Evolutionary conservation across 2,797 vertebrate species (phyloP).

Genomic region (Sebastes hopkinsi): DNA sequence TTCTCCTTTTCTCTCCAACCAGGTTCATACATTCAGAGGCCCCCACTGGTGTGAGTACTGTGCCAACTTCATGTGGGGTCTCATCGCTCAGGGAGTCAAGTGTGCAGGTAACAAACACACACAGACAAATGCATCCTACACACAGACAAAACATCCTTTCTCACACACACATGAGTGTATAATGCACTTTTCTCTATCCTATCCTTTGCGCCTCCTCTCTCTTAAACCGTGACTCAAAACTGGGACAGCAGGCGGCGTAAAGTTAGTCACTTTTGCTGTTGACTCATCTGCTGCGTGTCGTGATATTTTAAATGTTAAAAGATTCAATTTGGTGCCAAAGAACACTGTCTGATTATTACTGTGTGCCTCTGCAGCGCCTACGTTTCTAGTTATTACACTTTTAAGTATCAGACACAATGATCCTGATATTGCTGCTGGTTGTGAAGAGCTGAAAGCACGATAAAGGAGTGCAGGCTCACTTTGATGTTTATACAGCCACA

Average conservation of each 20-base stretch:
- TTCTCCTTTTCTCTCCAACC: not conserved
- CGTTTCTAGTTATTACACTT: not conserved
- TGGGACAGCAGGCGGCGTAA: conserved; percentile 16
- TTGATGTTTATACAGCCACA: not conserved
- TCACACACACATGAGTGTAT: not conserved
- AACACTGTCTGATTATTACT: conserved; percentile 30
- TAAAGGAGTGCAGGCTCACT: not conserved
- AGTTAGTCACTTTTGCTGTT: conserved; percentile 47
- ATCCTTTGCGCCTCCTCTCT: not conserved
- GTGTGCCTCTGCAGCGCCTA: conserved; percentile 16
- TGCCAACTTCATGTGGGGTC: conserved; percentile 98
- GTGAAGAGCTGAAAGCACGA: not conserved
- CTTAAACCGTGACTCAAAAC: conserved; percentile 31
- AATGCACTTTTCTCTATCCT: not conserved
- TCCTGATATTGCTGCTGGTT: not conserved
- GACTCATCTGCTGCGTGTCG: conserved; percentile 50
- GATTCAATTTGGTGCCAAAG: conserved; percentile 34
- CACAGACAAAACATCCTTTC: not conserved
- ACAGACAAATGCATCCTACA: not conserved
- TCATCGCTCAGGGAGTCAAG: conserved; percentile 96
- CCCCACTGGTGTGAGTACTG: conserved; percentile 98
- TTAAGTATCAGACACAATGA: not conserved
- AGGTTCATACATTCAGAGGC: conserved; percentile 95
- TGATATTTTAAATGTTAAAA: conserved; percentile 48
- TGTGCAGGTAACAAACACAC: conserved; percentile 88